Evolutionary conservation across 2,113 vertebrate species (phyloP).

Genomic region (Albula glossodonta): DNA sequence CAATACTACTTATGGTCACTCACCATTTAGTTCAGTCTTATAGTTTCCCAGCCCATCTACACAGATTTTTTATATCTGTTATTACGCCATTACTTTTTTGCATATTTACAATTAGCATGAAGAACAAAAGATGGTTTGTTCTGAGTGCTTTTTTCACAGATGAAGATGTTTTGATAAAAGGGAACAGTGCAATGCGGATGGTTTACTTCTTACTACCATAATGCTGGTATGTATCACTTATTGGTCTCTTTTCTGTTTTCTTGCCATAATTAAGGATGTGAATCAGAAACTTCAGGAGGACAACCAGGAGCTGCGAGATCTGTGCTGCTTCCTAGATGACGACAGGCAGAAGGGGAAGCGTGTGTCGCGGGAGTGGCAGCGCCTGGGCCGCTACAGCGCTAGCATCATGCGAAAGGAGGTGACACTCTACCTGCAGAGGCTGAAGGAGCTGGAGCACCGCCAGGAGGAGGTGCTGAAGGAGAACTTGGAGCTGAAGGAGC

Average conservation of each 20-base stretch:
- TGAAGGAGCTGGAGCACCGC: conserved; percentile 88
- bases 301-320: conserved; percentile 93
- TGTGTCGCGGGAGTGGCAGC: conserved; percentile 94
- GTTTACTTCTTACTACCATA: background rate
- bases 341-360: conserved; percentile 95
- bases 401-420: conserved; percentile 93
- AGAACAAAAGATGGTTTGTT: background rate
- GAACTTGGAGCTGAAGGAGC: conserved; percentile 91
- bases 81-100: background rate
- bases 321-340: conserved; percentile 96
- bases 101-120: background rate
- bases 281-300: conserved; percentile 98
- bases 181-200: background rate
- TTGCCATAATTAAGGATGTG: conserved; percentile 77
- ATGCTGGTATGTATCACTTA: background rate
- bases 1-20: background rate
- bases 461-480: conserved; percentile 90
- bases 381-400: conserved; percentile 87
- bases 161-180: background rate
- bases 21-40: background rate
- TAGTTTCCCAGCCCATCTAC: background rate
- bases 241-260: background rate
- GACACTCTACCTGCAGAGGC: conserved; percentile 87
- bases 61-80: background rate
- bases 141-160: background rate